A percentile compares a stretch with the other conserved stretches of the same genome.
Evolutionary conservation across 2,888 invertebrate species (phyloP).

Genomic region (Pheosia tremula): DNA sequence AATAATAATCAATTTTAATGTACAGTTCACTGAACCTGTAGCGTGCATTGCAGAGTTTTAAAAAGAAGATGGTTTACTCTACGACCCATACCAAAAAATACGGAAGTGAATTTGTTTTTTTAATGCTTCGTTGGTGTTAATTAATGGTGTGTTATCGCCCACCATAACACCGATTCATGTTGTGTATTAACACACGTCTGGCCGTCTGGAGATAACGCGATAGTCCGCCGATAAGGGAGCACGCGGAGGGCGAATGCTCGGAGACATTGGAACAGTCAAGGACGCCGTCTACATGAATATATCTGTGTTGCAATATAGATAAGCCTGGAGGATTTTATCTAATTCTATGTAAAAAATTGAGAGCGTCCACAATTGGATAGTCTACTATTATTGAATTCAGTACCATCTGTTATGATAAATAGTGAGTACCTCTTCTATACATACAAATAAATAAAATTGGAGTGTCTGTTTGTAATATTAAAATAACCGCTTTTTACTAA

Average conservation of each 20-base stretch:
- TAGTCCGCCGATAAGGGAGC: slow-evolving; percentile 52
- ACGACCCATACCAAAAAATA: neutral
- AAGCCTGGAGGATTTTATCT: slow-evolving; percentile 21
- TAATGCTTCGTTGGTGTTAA: slow-evolving; percentile 29
- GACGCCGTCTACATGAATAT: slow-evolving; percentile 39
- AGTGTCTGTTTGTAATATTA: too few species aligned
- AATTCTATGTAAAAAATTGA: slow-evolving; percentile 16
- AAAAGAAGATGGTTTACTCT: too few species aligned
- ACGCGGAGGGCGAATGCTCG: slow-evolving; percentile 52
- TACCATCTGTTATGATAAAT: too few species aligned
- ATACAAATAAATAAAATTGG: too few species aligned
- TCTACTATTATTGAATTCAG: too few species aligned
- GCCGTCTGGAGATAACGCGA: slow-evolving; percentile 64
- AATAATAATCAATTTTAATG: slow-evolving; percentile 9
- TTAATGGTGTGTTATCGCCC: slow-evolving; percentile 28
- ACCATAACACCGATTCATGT: slow-evolving; percentile 38
- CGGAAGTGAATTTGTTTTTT: neutral
- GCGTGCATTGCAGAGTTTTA: neutral
- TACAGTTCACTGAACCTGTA: slow-evolving; percentile 1
- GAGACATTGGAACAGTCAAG: slow-evolving; percentile 49
- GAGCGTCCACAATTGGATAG: slow-evolving; percentile 4
- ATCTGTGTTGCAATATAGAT: slow-evolving; percentile 25
- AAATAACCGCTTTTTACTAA: too few species aligned
- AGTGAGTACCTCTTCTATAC: too few species aligned
- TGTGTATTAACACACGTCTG: slow-evolving; percentile 45